phyloP scores from a whole-genome alignment of 1,140 invertebrate genomes.

The Ips typographus region DNA sequence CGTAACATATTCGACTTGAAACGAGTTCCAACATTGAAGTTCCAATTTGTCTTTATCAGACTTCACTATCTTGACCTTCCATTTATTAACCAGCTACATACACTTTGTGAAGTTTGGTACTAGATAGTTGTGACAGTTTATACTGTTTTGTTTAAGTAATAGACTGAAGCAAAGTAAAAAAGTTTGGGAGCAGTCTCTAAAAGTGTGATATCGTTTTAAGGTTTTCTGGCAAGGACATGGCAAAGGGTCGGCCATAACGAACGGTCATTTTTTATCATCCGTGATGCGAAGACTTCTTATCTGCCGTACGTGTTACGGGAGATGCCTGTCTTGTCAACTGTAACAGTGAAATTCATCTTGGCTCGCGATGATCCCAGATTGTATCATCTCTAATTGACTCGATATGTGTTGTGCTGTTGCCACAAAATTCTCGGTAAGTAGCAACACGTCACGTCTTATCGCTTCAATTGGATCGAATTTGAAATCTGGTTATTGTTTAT shows the following conservation, averaged over 20 bases:
- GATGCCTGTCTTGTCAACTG: constrained; percentile 33
- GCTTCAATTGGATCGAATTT: too few relatives aligned
- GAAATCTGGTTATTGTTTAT: too few relatives aligned
- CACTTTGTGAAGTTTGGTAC: too few relatives aligned
- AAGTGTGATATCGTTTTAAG: constrained; percentile 1
- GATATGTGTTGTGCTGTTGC: constrained; percentile 9
- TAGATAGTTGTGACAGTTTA: too few relatives aligned
- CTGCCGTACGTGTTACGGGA: constrained; percentile 30
- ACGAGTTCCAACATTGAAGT: constrained; percentile 2
- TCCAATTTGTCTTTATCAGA: not conserved
- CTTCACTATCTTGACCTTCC: too few relatives aligned
- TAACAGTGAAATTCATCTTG: constrained; percentile 30
- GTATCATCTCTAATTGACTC: constrained; percentile 31
- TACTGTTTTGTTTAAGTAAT: too few relatives aligned
- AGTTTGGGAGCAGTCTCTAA: not conserved
- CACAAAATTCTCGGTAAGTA: constrained; percentile 18
- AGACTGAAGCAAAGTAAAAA: not conserved
- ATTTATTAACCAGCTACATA: too few relatives aligned
- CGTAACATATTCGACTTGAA: constrained; percentile 7
- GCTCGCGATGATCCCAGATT: constrained; percentile 18
- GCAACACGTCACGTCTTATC: not conserved
- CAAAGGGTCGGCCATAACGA: constrained; percentile 23
- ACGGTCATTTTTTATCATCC: constrained; percentile 26
- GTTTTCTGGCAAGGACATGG: constrained; percentile 20
- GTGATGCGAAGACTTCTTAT: constrained; percentile 23